Base-by-base conservation (phyloP, 2,888 invertebrate species). In the Tuta absoluta region DNA sequence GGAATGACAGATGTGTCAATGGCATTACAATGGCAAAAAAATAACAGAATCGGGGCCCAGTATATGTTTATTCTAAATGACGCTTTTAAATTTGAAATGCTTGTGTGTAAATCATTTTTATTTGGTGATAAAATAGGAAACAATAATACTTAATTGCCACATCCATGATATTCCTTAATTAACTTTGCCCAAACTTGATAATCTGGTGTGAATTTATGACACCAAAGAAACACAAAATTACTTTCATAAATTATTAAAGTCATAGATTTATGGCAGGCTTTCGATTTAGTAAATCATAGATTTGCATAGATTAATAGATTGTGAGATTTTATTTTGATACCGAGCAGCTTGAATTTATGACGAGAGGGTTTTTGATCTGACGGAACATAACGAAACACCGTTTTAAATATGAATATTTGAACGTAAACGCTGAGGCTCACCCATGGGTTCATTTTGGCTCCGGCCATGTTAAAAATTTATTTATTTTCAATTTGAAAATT, bases 161-260 rank as follows among this genome's bases (percentile, higher is more conserved):
- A 66, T 65, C 65, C 61, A 64, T 65, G 38, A 21, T 48, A 59
- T 45, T 58, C 56, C 63, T 60, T 48, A 62, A 67, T 58, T 63
- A 23, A 65, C 53, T 51, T 48, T 53, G 63, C 11, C 45, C 58
- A 63, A 63, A 71, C 62, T 69, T 69, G 66, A 68, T 70, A 70
- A 70, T 69, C 69, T 71, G 66, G 65, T 62, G 63, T 65, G 66
- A 70, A 71, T 68, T 70, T 69, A 70, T 66, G 64, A 63, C 60
- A 21, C 23, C 62, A 61, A 66, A 68, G 65, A 65, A 64, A 63
- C 60, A 56, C 62, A n/a, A 14, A 60, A 59, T 62, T 41, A 63
- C 64, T 59, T 59, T 48, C 45, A 65, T 65, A 63, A 63, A 66
- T 63, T 57, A 62, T 57, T 11, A 51, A 63, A 64, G 51, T 60